A percentile compares a stretch with the other conserved stretches of the same genome.
Evolutionary conservation across 2,113 vertebrate genomes (phyloP).

Genomic region (Etia nguti): DNA sequence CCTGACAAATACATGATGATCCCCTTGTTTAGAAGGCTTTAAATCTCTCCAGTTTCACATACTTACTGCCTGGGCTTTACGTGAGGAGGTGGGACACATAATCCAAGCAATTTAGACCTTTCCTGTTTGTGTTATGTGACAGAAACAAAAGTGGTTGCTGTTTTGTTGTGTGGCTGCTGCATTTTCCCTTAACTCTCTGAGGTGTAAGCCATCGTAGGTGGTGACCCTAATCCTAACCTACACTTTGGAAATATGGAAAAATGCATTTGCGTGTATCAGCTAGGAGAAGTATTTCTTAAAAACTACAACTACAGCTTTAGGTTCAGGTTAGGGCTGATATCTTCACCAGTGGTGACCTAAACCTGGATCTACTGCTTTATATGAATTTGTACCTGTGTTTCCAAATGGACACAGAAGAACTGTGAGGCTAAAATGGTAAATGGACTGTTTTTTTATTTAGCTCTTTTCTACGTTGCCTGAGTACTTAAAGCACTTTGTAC

Average conservation of each 20-base stretch:
- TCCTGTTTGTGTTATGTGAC: not conserved
- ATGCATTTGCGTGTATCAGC: not conserved
- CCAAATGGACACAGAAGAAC: not conserved
- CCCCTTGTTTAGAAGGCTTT: constrained; percentile 71
- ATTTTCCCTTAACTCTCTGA: not conserved
- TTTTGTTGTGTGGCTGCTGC: not conserved
- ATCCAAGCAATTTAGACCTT: constrained; percentile 15
- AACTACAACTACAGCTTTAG: not conserved
- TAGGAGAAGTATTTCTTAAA: not conserved
- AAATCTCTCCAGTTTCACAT: constrained; percentile 63
- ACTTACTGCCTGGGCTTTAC: constrained; percentile 24
- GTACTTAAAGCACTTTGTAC: not conserved
- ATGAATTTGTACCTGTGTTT: not conserved
- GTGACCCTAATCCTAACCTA: not conserved
- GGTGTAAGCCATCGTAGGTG: rapidly evolving
- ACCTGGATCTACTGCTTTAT: not conserved
- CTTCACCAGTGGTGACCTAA: not conserved
- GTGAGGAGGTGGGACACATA: not conserved
- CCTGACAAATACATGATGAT: constrained; percentile 72
- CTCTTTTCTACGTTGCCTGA: not conserved
- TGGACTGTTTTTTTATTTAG: not conserved
- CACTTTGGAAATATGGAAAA: not conserved
- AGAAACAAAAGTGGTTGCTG: not conserved
- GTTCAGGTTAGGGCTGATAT: not conserved
- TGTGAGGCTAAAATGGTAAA: not conserved